These are phyloP conservation scores for Cistogaster globosa DNA, from an alignment of 2,888 invertebrate genomes.

Conservation along the genomic window DNA sequence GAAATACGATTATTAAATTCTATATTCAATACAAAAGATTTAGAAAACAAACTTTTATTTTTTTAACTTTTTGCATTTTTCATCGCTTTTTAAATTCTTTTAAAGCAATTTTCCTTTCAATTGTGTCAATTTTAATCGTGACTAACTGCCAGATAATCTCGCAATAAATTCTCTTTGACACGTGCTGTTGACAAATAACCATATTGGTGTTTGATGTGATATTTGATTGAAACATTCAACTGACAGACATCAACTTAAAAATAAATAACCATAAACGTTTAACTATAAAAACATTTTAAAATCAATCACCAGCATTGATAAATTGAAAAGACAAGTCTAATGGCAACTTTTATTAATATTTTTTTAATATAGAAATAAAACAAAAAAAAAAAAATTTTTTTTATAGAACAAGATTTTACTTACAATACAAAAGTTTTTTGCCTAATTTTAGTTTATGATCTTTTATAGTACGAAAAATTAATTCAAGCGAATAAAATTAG, in stretches of 20 bases:
- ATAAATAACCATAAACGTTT: conserved; percentile 2
- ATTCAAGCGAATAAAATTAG: no score
- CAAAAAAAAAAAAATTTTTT: no score
- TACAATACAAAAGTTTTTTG: neutral
- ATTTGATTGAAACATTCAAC: conserved; percentile 46
- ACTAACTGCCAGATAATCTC: conserved; percentile 49
- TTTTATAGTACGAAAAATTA: neutral
- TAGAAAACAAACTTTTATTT: conserved; percentile 10
- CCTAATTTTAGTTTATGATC: no score
- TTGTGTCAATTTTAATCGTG: conserved; percentile 44
- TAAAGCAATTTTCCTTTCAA: conserved; percentile 38
- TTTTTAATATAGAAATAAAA: no score
- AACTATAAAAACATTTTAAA: conserved; percentile 14
- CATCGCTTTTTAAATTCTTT: conserved; percentile 11
- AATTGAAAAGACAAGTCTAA: no score
- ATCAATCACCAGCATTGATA: neutral
- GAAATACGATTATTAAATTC: no score
- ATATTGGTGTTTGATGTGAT: conserved; percentile 40
- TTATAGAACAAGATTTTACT: no score
- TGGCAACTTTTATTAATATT: no score
- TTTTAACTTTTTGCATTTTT: neutral
- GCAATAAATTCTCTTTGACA: conserved; percentile 47
- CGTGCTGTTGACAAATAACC: conserved; percentile 58
- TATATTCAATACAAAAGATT: neutral
- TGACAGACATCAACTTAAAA: conserved; percentile 13